Conservation (phyloP, 2,797 vertebrate species). For the Cossypha polioptera region DNA sequence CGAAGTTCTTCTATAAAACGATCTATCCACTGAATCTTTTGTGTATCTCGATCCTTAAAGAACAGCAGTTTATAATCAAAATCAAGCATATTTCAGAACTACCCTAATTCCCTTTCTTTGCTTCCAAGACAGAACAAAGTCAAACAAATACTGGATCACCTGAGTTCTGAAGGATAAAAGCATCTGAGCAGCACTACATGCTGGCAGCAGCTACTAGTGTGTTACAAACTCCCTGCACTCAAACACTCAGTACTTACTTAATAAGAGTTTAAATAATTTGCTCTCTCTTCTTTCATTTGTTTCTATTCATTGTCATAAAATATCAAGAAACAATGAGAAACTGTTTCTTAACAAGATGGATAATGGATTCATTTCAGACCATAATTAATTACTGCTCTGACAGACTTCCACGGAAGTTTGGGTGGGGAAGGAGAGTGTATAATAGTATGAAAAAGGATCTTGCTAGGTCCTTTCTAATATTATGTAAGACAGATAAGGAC, state of each 20-base stretch:
- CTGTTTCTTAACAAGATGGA: neutral
- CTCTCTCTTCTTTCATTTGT: neutral
- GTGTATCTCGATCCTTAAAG: conserved; percentile 94
- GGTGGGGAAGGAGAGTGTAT: neutral
- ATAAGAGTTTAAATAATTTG: neutral
- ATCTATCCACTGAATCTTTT: conserved; percentile 99
- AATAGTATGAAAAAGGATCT: neutral
- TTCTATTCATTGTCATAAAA: neutral
- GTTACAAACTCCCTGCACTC: neutral
- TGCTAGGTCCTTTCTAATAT: neutral
- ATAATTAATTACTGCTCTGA: neutral
- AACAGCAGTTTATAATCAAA: conserved; percentile 31
- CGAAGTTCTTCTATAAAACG: conserved; percentile 99
- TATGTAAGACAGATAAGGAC: neutral
- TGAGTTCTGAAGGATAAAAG: neutral
- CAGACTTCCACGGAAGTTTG: neutral
- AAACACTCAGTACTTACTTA: neutral
- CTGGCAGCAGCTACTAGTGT: neutral
- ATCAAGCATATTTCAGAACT: neutral
- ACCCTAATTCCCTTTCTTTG: neutral
- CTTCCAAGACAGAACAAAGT: neutral
- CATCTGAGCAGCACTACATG: neutral
- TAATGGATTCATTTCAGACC: neutral
- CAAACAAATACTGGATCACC: neutral
- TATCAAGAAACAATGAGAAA: neutral